Evolutionary conservation across 2,888 invertebrate species (phyloP).

Genomic region (Notodonta dromedarius): DNA sequence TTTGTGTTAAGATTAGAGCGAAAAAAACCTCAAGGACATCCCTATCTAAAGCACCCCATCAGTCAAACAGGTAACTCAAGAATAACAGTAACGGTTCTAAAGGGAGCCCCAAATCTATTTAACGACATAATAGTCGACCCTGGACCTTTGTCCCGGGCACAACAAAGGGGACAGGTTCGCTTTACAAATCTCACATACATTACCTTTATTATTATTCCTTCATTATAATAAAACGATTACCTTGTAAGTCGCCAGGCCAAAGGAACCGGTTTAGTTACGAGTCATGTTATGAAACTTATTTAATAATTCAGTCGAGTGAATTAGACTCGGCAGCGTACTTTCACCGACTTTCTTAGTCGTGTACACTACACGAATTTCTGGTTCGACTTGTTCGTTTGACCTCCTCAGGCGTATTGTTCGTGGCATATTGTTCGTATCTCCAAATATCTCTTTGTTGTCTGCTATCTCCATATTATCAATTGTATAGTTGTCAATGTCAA

Average conservation of each 20-base stretch:
- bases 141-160: conserved; percentile 52
- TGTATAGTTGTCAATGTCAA: conserved; percentile 55
- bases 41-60: conserved; percentile 29
- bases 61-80: conserved; percentile 53
- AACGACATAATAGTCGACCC: conserved; percentile 55
- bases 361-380: conserved; percentile 58
- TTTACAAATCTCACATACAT: conserved; percentile 62
- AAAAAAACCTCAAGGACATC: conserved; percentile 44
- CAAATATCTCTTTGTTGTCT: conserved; percentile 56
- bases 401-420: conserved; percentile 65
- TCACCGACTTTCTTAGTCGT: conserved; percentile 73
- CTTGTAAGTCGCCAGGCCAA: conserved; percentile 41
- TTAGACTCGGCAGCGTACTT: conserved; percentile 71
- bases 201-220: conserved; percentile 61
- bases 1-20: conserved; percentile 1
- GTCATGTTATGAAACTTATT: conserved; percentile 74
- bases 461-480: conserved; percentile 50
- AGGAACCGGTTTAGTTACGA: conserved; percentile 70
- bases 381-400: conserved; percentile 67
- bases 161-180: conserved; percentile 65
- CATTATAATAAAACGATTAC: conserved; percentile 54
- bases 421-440: conserved; percentile 58
- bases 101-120: conserved; percentile 58
- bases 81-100: conserved; percentile 61
- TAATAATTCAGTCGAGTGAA: conserved; percentile 68